These are phyloP conservation scores for Drosophila sp. DNA, from an alignment of 1,140 invertebrate genomes.

Conservation along the genomic window DNA sequence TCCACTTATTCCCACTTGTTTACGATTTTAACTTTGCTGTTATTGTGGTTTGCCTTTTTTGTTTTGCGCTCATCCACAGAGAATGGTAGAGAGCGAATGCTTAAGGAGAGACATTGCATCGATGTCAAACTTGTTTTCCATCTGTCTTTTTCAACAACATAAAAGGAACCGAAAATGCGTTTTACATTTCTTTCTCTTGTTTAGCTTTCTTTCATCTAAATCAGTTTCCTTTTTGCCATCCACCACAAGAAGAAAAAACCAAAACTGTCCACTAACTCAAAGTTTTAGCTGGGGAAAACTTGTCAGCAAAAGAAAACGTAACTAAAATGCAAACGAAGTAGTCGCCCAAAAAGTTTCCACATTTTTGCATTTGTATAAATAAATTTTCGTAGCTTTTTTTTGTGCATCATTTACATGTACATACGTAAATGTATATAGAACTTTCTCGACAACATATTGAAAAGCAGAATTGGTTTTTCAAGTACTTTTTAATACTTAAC, in stretches of 20 bases:
- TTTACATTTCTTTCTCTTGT: slow-evolving; percentile 16
- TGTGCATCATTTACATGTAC: neutral
- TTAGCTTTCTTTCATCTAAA: slow-evolving; percentile 48
- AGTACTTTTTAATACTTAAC: neutral
- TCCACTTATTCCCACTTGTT: slow-evolving; percentile 28
- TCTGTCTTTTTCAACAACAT: slow-evolving; percentile 23
- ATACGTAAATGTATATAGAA: neutral
- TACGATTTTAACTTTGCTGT: slow-evolving; percentile 29
- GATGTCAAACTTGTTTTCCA: slow-evolving; percentile 57
- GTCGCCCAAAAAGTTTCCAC: slow-evolving; percentile 24
- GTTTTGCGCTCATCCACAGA: slow-evolving; percentile 11
- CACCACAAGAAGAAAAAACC: slow-evolving; percentile 36
- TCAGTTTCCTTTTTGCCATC: slow-evolving; percentile 46
- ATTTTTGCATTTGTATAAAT: slow-evolving; percentile 20
- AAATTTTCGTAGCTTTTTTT: slow-evolving; percentile 50
- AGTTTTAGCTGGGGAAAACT: slow-evolving; percentile 49
- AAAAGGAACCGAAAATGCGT: slow-evolving; percentile 32
- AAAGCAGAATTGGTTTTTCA: slow-evolving; percentile 2
- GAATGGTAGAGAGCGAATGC: neutral
- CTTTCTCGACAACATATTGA: slow-evolving; percentile 24
- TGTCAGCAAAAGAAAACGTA: slow-evolving; percentile 42
- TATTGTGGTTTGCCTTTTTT: slow-evolving; percentile 15
- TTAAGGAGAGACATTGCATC: slow-evolving; percentile 29
- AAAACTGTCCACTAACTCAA: slow-evolving; percentile 58
- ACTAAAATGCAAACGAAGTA: slow-evolving; percentile 47